phyloP scores from a whole-genome alignment of 2,797 vertebrate species.

The Myripristis murdjan region DNA sequence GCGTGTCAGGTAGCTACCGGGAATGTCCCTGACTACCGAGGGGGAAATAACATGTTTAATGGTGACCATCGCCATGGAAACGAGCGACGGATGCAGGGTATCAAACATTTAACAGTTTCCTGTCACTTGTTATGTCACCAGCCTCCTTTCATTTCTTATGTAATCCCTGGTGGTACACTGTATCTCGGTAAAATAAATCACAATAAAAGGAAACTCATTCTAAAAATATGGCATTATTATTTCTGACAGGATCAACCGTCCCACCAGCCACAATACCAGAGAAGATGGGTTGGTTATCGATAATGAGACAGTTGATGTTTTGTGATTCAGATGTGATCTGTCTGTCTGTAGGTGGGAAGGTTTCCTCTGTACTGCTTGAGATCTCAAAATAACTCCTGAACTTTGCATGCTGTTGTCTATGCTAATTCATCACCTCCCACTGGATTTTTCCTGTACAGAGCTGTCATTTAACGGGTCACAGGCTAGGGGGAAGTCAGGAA shows the following conservation, averaged over 20 bases:
- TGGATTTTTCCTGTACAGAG: constrained; percentile 57
- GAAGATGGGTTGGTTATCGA: background rate
- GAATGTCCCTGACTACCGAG: constrained; percentile 58
- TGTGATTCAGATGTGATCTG: constrained; percentile 56
- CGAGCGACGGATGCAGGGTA: constrained; percentile 41
- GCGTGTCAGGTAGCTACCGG: constrained; percentile 41
- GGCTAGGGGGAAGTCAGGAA: constrained; percentile 14
- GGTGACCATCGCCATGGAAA: constrained; percentile 57
- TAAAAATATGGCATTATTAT: background rate
- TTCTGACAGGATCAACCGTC: constrained; percentile 5
- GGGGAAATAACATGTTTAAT: constrained; percentile 50
- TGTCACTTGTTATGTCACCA: constrained; percentile 58
- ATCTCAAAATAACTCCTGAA: constrained; percentile 68
- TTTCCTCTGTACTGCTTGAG: constrained; percentile 54
- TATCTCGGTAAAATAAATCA: constrained; percentile 15
- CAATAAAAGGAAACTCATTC: background rate
- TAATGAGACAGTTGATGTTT: constrained; percentile 32
- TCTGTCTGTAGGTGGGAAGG: constrained; percentile 60
- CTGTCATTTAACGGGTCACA: constrained; percentile 66
- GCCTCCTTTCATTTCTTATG: constrained; percentile 46
- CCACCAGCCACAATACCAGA: background rate
- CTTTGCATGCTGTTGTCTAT: constrained; percentile 49
- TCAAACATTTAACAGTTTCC: constrained; percentile 55
- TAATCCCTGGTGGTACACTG: constrained; percentile 37
- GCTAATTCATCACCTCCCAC: constrained; percentile 65